Percentiles rank a stretch among this genome's conserved stretches.
Conservation (phyloP, 2,113 vertebrate species). For the Leptobrachium leishanense region DNA sequence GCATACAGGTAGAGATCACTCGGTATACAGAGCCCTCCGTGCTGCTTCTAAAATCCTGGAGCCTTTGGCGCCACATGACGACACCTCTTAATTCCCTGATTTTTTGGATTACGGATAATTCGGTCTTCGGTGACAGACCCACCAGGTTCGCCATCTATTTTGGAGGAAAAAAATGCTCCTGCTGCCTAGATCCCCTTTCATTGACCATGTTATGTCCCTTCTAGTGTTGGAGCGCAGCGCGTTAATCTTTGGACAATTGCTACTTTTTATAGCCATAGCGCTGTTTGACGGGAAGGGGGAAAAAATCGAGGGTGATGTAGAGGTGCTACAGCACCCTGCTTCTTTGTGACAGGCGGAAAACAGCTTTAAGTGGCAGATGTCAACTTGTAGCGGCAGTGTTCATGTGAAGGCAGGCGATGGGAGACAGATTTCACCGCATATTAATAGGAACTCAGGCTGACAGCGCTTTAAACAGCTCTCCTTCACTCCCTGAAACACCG, state of each 20-base stretch:
- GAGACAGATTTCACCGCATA: slow-evolving; percentile 44
- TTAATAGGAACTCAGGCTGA: slow-evolving; percentile 39
- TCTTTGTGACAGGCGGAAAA: slow-evolving; percentile 22
- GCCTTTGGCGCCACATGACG: no score
- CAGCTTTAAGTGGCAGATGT: slow-evolving; percentile 39
- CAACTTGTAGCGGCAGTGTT: neutral
- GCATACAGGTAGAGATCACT: no score
- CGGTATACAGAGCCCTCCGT: no score
- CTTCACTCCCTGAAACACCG: neutral
- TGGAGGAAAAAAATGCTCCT: no score
- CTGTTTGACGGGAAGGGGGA: slow-evolving; percentile 3
- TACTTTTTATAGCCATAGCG: slow-evolving; percentile 5
- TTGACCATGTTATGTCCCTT: no score
- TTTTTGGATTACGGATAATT: no score
- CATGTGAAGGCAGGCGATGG: slow-evolving; percentile 26
- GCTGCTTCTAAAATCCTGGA: no score
- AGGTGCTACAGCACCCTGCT: slow-evolving; percentile 13
- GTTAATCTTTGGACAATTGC: neutral
- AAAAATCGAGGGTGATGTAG: slow-evolving; percentile 10
- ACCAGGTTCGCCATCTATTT: no score
- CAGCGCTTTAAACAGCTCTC: slow-evolving; percentile 27
- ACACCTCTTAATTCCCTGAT: no score
- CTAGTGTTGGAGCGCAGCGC: no score
- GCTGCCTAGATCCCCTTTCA: no score
- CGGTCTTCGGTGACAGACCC: no score